A percentile compares a stretch with the other conserved stretches of the same genome.
phyloP scores from a whole-genome alignment of 2,888 invertebrate genomes.

The Drosophila cognata region DNA sequence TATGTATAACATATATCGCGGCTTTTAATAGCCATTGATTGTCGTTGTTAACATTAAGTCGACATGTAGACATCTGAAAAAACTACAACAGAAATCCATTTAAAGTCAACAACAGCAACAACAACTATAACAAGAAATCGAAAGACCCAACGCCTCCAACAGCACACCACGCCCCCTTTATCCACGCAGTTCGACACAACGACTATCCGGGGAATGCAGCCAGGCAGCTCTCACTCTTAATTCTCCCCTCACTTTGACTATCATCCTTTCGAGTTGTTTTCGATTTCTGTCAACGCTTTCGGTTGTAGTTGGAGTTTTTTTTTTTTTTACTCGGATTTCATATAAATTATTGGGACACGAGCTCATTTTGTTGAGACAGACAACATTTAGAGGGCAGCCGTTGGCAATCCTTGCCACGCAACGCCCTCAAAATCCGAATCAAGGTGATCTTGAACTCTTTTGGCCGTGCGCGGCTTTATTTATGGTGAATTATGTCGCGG shows the following conservation, averaged over 20 bases:
- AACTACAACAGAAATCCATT: slow-evolving; percentile 79
- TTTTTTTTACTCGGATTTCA: slow-evolving; percentile 30
- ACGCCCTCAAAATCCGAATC: slow-evolving; percentile 6
- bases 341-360: slow-evolving; percentile 77
- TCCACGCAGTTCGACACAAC: neutral
- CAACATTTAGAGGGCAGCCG: slow-evolving; percentile 34
- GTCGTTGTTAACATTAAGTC: slow-evolving; percentile 76
- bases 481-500: slow-evolving; percentile 59
- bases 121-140: slow-evolving; percentile 39
- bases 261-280: slow-evolving; percentile 26
- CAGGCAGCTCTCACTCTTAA: slow-evolving; percentile 22
- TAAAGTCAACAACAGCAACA: slow-evolving; percentile 46
- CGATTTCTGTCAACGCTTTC: slow-evolving; percentile 57
- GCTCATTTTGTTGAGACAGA: slow-evolving; percentile 52
- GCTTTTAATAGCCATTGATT: slow-evolving; percentile 79
- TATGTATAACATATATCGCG: slow-evolving; percentile 64
- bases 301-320: slow-evolving; percentile 7
- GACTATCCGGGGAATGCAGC: slow-evolving; percentile 20
- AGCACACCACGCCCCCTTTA: neutral
- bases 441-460: slow-evolving; percentile 49
- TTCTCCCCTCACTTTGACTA: neutral
- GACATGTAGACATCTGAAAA: slow-evolving; percentile 69
- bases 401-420: slow-evolving; percentile 25
- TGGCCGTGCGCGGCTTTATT: slow-evolving; percentile 44
- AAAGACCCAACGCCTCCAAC: slow-evolving; percentile 60